Conservation (phyloP, 2,888 invertebrate species). For the Lasioglossum pauxillum region DNA sequence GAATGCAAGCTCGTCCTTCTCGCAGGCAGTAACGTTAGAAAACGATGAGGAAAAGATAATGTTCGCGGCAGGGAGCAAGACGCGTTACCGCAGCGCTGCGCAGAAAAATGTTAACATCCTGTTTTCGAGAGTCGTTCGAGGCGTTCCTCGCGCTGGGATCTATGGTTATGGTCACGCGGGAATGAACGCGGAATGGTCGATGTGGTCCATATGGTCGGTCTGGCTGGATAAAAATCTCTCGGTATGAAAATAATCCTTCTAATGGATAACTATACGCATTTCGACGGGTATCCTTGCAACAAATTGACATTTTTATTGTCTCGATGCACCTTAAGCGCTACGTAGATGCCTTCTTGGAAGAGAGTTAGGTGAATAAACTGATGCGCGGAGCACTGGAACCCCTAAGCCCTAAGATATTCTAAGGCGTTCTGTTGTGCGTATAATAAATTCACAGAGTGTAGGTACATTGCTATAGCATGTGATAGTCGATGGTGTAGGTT, state of each 20-base stretch:
- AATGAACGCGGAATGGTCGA: not conserved
- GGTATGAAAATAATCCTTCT: not conserved
- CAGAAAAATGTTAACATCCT: slow-evolving; percentile 31
- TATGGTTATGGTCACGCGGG: slow-evolving; percentile 11
- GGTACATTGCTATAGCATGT: not conserved
- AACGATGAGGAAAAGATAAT: not conserved
- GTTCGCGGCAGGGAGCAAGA: not conserved
- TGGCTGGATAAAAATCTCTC: not conserved
- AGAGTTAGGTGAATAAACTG: not conserved
- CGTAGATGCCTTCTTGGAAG: not conserved
- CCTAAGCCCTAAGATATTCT: not conserved
- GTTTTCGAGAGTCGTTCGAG: slow-evolving; percentile 31
- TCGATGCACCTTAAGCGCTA: not conserved
- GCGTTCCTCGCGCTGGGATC: slow-evolving; percentile 20
- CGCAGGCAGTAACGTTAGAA: slow-evolving; percentile 30
- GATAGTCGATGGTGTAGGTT: not conserved
- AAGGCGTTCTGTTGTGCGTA: not conserved
- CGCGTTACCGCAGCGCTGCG: slow-evolving; percentile 1
- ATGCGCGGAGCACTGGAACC: not conserved
- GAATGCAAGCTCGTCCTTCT: slow-evolving; percentile 21
- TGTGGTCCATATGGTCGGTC: not conserved
- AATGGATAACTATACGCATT: not conserved
- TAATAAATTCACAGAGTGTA: not conserved
- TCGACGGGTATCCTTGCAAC: not conserved
- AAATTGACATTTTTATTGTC: slow-evolving; percentile 3